Evolutionary conservation across 2,888 invertebrate species (phyloP).

Genomic region (Tinea semifulvella): DNA sequence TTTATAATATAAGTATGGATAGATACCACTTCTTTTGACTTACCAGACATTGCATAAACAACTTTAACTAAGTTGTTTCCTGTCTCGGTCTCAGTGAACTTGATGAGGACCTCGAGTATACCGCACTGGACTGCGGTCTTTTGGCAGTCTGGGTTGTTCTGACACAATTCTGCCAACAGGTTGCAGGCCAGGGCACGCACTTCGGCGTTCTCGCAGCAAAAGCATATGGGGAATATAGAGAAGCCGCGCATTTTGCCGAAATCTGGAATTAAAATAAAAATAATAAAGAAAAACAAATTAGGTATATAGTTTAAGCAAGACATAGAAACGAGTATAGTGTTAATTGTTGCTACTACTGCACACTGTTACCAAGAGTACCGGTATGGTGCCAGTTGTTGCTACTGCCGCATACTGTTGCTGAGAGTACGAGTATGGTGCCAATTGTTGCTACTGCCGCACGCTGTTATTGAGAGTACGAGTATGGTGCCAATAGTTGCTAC

Average conservation of each 20-base stretch:
- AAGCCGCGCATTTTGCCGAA: constrained; percentile 88
- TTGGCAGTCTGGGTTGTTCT: constrained; percentile 89
- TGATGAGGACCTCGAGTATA: constrained; percentile 70
- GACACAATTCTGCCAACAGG: constrained; percentile 80
- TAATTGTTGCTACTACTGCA: too few relatives aligned
- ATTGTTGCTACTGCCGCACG: too few relatives aligned
- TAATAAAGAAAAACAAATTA: neutral
- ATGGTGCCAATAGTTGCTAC: too few relatives aligned
- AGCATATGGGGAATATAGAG: constrained; percentile 72
- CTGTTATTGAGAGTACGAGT: too few relatives aligned
- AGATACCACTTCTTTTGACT: too few relatives aligned
- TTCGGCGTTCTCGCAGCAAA: constrained; percentile 67
- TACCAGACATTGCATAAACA: constrained; percentile 82
- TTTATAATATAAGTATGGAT: too few relatives aligned
- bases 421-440: too few relatives aligned
- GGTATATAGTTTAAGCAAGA: neutral
- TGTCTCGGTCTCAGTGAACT: constrained; percentile 51
- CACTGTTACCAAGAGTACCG: too few relatives aligned
- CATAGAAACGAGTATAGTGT: too few relatives aligned
- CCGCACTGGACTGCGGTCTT: constrained; percentile 71
- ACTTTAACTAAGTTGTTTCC: constrained; percentile 70
- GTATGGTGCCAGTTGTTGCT: too few relatives aligned
- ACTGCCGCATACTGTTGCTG: too few relatives aligned
- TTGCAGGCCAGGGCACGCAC: constrained; percentile 73
- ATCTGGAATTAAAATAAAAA: constrained; percentile 55